Evolutionary conservation across 2,888 invertebrate genomes (phyloP), one percentile per base, ranked within the genome.

Genomic region (Azorinus chamasolen): DNA sequence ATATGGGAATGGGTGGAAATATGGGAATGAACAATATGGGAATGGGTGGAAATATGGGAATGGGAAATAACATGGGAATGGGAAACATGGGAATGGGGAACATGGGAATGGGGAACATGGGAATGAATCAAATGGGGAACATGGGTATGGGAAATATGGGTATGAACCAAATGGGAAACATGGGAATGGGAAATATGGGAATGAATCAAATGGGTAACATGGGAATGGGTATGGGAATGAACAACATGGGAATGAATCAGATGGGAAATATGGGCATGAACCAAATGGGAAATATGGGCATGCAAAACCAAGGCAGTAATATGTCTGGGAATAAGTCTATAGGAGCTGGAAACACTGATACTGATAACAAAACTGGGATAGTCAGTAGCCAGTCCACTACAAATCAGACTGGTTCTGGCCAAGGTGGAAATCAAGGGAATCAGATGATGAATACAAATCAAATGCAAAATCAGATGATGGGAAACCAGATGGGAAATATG

Each of bases 41-140:
- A 0, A 68, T 70, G 57, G 50, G 41, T 1, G 43, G 39, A 1
- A 69, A 54, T 20, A 64, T 76, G 66, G 72, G 62, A 41, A 72
- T 63, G 63, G 55, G 55, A 55, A 63, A 51, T 39, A 53, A 54
- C 18, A 66, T 62, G 62, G 55, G 50, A 22, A 65, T 75, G 68
- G 63, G 72, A 16, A 63, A 51, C 32, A 79, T 75, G 66, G 70
- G 74, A 45, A 74, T 64, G 32, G 69, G 59, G 57, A 62, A 68
- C 27, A 66, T 59, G 68, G 32, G 32, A 43, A 79, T 75, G 66
- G 66, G 70, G 27, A 70, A 69, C 25, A 73, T 68, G 62, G 70
- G 72, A 39, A 66, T 59, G 68, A 64, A 71, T 55, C 50, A 51
- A 39, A 59, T 46, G 59, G 59, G 20, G 4, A 32, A 32, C 10